A percentile compares a stretch with the other conserved stretches of the same genome.
Conservation (phyloP, 2,888 invertebrate genomes). For the Ceriagrion tenellum region DNA sequence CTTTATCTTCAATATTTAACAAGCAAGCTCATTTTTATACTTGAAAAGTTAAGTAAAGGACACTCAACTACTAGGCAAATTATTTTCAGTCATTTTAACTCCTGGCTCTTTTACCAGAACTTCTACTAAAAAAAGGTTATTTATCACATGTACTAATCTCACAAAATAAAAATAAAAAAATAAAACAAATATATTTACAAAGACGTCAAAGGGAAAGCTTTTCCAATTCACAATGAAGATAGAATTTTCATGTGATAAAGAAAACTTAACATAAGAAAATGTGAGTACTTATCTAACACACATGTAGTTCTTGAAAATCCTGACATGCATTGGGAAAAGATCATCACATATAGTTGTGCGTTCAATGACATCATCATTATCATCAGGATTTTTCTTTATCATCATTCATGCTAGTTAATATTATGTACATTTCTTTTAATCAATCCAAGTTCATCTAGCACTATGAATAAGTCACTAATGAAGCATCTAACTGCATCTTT, state of each 20-base stretch:
- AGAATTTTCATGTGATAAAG: neutral
- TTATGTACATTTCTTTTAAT: neutral
- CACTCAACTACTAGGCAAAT: neutral
- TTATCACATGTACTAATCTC: neutral
- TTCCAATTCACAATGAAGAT: neutral
- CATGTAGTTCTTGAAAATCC: neutral
- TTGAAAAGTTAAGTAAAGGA: neutral
- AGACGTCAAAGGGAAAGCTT: neutral
- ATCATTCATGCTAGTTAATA: constrained; percentile 44
- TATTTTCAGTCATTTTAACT: neutral
- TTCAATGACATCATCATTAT: neutral
- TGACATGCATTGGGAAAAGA: constrained; percentile 42
- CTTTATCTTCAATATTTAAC: neutral
- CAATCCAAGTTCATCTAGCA: constrained; percentile 12
- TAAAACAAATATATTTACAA: neutral
- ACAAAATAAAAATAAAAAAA: neutral
- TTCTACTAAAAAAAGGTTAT: neutral
- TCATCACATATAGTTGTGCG: neutral
- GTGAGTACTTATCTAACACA: neutral
- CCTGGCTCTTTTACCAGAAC: neutral
- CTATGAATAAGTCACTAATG: constrained; percentile 29
- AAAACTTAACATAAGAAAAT: neutral
- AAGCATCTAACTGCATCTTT: constrained; percentile 45
- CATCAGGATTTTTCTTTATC: neutral
- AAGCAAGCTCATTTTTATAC: neutral